These are phyloP conservation scores for Diadema setosum DNA, from an alignment of 35 echinoderm and acorn worm species.

Conservation along the genomic window DNA sequence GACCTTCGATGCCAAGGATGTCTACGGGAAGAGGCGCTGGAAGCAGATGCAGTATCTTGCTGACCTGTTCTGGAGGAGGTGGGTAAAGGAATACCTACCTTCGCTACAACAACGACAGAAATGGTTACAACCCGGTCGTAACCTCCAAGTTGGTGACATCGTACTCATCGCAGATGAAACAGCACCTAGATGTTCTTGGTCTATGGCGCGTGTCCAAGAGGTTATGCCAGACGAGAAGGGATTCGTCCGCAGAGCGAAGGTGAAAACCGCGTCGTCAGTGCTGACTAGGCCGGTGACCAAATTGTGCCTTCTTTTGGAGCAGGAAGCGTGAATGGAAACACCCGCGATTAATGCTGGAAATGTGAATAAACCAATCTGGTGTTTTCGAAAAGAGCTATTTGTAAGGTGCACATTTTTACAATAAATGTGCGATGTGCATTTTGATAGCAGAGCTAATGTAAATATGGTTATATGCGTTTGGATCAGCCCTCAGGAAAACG, in stretches of 20 bases:
- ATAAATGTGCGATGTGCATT: no score
- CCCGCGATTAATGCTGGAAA: no score
- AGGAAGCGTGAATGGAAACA: not conserved
- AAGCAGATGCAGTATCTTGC: constrained; percentile 23
- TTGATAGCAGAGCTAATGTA: no score
- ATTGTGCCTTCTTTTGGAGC: not conserved
- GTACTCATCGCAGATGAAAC: constrained; percentile 7
- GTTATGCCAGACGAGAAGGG: not conserved
- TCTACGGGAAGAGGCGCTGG: constrained; percentile 13
- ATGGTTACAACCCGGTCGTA: constrained; percentile 10
- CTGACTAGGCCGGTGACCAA: constrained; percentile 15
- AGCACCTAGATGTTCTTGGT: not conserved
- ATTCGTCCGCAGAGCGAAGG: not conserved
- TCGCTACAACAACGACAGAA: no score
- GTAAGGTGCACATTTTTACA: no score
- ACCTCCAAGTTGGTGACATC: constrained; percentile 23
- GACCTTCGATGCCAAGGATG: not conserved
- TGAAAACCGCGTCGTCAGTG: not conserved
- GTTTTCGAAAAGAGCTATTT: no score
- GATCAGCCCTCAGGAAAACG: no score
- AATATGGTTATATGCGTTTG: no score
- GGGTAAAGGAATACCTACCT: constrained; percentile 47
- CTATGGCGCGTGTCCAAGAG: not conserved
- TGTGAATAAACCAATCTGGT: no score
- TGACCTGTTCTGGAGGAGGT: constrained; percentile 43